A percentile compares a stretch with the other conserved stretches of the same genome.
Conservation (phyloP, 53 echinoderm and acorn worm species). For the Echinarachnius parma region DNA sequence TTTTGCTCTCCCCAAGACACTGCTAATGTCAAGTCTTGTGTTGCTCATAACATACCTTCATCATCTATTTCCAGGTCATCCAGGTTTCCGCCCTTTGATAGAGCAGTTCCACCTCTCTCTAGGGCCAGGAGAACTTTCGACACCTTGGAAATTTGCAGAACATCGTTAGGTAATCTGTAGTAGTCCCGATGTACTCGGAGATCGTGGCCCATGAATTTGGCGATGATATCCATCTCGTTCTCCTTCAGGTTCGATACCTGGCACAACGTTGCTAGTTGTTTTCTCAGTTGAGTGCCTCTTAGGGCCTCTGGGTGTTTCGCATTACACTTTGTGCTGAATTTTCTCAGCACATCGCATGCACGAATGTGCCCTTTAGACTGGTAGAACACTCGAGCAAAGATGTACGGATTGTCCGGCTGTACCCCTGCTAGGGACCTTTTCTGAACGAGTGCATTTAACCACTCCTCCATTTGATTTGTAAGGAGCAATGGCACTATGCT, state of each 20-base stretch:
- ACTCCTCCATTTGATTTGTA: conserved; percentile 17
- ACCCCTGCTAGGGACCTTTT: conserved; percentile 16
- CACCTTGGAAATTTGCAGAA: conserved; percentile 68
- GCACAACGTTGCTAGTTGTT: conserved; percentile 49
- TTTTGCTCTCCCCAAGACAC: conserved; percentile 11
- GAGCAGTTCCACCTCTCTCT: background rate
- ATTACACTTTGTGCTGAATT: conserved; percentile 40
- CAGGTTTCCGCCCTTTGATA: conserved; percentile 33
- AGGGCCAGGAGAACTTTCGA: conserved; percentile 41
- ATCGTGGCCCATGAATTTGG: conserved; percentile 60
- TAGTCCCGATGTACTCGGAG: conserved; percentile 49
- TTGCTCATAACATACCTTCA: conserved; percentile 17
- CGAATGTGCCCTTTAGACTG: conserved; percentile 31
- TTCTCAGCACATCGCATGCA: conserved; percentile 28
- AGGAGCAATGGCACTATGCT: conserved; percentile 45
- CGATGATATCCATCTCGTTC: conserved; percentile 59
- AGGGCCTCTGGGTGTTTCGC: conserved; percentile 56
- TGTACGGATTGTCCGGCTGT: conserved; percentile 33
- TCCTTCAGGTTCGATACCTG: conserved; percentile 56
- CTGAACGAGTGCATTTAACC: background rate
- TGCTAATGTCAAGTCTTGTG: conserved; percentile 15
- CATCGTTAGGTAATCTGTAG: conserved; percentile 46
- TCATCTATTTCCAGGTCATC: conserved; percentile 3
- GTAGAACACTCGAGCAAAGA: conserved; percentile 44
- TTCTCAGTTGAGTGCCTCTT: conserved; percentile 52